phyloP scores from a whole-genome alignment of 2,797 vertebrate species.

The Lateolabrax maculatus region DNA sequence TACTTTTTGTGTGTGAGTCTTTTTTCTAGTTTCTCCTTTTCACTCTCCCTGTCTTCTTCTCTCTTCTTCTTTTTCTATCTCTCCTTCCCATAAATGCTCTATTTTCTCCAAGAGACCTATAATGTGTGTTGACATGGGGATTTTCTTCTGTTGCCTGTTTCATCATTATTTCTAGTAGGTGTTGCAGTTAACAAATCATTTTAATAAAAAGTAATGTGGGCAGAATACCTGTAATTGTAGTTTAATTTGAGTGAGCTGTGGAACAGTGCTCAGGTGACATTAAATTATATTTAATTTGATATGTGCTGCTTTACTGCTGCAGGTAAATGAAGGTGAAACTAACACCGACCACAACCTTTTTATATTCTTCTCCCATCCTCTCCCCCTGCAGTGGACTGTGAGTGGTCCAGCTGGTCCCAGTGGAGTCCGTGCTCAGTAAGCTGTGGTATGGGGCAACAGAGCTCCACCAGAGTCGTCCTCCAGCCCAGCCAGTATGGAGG shows the following conservation, averaged over 20 bases:
- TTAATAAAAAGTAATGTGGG: conserved; percentile 7
- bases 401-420: conserved; percentile 85
- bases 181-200: conserved; percentile 6
- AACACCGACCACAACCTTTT: not conserved
- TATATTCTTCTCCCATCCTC: not conserved
- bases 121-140: not conserved
- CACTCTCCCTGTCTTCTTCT: not conserved
- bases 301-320: not conserved
- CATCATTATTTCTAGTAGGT: not conserved
- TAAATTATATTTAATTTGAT: too few species aligned
- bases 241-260: not conserved
- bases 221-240: not conserved
- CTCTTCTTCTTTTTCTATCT: not conserved
- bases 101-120: not conserved
- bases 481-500: conserved; percentile 76
- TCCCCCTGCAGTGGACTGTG: conserved; percentile 83
- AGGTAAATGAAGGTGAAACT: not conserved
- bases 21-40: not conserved
- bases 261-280: not conserved
- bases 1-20: not conserved
- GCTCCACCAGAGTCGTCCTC: conserved; percentile 72
- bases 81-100: not conserved
- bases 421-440: conserved; percentile 86
- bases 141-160: not conserved
- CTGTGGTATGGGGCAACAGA: conserved; percentile 82